phyloP scores from a whole-genome alignment of 2,797 vertebrate genomes.

The Hoplostethus mediterraneus region DNA sequence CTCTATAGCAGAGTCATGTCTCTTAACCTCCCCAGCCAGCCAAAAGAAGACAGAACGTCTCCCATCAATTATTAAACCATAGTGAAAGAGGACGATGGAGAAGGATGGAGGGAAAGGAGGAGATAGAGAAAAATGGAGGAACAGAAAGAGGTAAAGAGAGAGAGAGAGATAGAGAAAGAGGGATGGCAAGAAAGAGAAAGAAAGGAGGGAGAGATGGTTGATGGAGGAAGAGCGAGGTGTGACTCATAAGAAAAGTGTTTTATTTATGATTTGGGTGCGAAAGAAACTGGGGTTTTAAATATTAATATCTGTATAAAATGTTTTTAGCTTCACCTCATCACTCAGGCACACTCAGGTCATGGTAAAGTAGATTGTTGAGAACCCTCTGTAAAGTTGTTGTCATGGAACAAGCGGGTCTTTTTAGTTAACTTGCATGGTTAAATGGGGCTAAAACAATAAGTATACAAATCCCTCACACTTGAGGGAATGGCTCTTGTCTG shows the following conservation, averaged over 20 bases:
- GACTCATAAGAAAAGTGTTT: slow-evolving; percentile 53
- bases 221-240: slow-evolving; percentile 36
- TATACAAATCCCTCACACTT: no score
- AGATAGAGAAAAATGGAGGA: slow-evolving; percentile 18
- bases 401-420: neutral
- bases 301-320: slow-evolving; percentile 66
- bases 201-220: slow-evolving; percentile 2
- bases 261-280: slow-evolving; percentile 60
- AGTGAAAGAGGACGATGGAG: slow-evolving; percentile 14
- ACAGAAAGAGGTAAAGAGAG: neutral
- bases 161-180: neutral
- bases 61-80: slow-evolving; percentile 77
- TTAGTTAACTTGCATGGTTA: no score
- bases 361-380: slow-evolving; percentile 31
- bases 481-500: no score
- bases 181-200: slow-evolving; percentile 1
- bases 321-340: slow-evolving; percentile 65
- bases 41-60: slow-evolving; percentile 64
- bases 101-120: neutral
- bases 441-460: no score
- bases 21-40: slow-evolving; percentile 69
- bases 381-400: slow-evolving; percentile 13
- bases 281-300: slow-evolving; percentile 60
- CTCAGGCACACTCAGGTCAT: slow-evolving; percentile 56
- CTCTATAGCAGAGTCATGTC: slow-evolving; percentile 74